phyloP scores from a whole-genome alignment of 2,113 vertebrate species.

The Galemys pyrenaicus region DNA sequence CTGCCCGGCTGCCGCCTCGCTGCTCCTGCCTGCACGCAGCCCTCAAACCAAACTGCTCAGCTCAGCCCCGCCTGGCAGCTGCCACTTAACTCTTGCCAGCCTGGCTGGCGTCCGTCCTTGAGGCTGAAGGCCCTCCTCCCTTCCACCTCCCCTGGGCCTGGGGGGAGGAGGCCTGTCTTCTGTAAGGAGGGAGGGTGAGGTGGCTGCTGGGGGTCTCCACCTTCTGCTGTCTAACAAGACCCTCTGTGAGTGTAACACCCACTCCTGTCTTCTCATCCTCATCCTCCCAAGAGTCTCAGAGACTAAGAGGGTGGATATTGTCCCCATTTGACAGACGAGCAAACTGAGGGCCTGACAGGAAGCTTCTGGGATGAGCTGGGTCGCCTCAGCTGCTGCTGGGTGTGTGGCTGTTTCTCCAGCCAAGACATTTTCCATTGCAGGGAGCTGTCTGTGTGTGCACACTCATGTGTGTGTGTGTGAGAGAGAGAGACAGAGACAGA shows the following conservation, averaged over 20 bases:
- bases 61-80: constrained; percentile 79
- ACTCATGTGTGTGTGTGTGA: accelerated
- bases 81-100: constrained; percentile 82
- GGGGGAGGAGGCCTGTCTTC: neutral
- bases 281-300: neutral
- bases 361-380: constrained; percentile 1
- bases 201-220: neutral
- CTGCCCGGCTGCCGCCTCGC: constrained; percentile 88
- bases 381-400: neutral
- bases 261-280: neutral
- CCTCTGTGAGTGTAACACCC: neutral
- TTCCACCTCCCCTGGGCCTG: neutral
- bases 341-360: constrained; percentile 4
- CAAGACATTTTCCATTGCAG: neutral
- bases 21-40: constrained; percentile 85
- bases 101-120: constrained; percentile 35
- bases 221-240: neutral
- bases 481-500: too few species aligned
- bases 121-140: constrained; percentile 65
- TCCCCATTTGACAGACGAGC: constrained; percentile 49
- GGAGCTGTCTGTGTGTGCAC: neutral
- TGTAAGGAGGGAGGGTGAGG: neutral
- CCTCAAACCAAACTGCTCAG: constrained; percentile 81
- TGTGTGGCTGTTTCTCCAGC: neutral
- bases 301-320: neutral